Evolutionary conservation across 2,113 vertebrate species (phyloP), one percentile per base, ranked within the genome.

Genomic region (Takifugu bimaculatus): DNA sequence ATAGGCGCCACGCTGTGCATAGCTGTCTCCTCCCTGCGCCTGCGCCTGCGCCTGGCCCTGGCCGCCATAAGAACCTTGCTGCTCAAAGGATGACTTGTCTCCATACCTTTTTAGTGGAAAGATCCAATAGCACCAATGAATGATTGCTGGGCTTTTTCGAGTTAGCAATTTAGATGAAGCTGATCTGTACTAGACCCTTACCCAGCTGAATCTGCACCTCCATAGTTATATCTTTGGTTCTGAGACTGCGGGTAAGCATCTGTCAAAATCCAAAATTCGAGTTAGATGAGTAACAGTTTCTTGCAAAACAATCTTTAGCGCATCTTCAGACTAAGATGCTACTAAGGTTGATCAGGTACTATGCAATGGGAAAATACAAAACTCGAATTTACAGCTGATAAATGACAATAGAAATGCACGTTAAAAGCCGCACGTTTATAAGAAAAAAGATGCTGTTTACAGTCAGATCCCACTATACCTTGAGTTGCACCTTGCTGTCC

Each of bases 131-230:
- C 12, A 12, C 6, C 12, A 13, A 47, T 47, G 45, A 47, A n/a
- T 15, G 15, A 48, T 6, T 48, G 13, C 5, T 32, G 14, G 1
- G 50, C 58, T 54, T 20, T 28, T 20, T 20, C 20, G 20, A 20
- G 20, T 20, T 20, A 20, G 7, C 9, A 39, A 39, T 39, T 39
- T 10, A 10, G 35, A 39, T 3, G 7, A 2, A 39, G 7, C 11
- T 39, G 35, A 11, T 11, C 35, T 39, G 32, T 35, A 35, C 32
- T 11, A 39, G 35, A 39, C 11, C 35, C 85, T 89, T 81, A 93
- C 92, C 90, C 80, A 50, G 84, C 29, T 3, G 90, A 60, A 0
- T 91, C 90, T 75, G 81, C 89, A 15, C 80, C 88, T 15, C 81
- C 86, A 48, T 89, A 92, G 42, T 51, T 57, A 60, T 81, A 91